These are phyloP conservation scores for Percopsis omiscomaycus DNA, from an alignment of 2,797 vertebrate genomes.

Conservation along the genomic window DNA sequence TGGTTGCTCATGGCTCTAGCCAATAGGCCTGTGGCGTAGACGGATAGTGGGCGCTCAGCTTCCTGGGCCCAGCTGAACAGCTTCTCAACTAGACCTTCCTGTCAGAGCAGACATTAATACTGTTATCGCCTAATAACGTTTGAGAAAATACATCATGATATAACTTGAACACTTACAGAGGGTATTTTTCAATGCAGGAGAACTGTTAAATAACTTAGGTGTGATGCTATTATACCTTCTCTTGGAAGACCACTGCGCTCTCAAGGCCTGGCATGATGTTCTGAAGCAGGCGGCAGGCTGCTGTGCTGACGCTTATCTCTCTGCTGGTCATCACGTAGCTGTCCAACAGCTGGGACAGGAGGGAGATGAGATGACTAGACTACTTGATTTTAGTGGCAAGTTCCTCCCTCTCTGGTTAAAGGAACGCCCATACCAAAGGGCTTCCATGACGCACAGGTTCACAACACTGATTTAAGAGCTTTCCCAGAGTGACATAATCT, in stretches of 20 bases:
- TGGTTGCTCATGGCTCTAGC: conserved; percentile 95
- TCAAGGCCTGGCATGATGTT: conserved; percentile 96
- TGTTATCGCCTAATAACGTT: background rate
- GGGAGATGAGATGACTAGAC: background rate
- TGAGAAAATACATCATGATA: no score
- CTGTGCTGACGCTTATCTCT: conserved; percentile 87
- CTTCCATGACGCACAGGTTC: no score
- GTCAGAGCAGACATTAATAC: conserved; percentile 8
- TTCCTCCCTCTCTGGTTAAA: no score
- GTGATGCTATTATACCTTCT: conserved; percentile 79
- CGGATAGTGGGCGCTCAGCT: conserved; percentile 85
- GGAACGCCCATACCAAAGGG: no score
- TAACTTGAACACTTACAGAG: no score
- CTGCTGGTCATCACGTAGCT: conserved; percentile 94
- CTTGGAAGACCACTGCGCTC: conserved; percentile 91
- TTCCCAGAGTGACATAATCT: no score
- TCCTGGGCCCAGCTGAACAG: conserved; percentile 91
- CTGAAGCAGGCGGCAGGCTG: conserved; percentile 89
- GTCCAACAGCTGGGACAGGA: conserved; percentile 83
- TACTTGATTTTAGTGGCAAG: no score
- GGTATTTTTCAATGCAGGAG: no score
- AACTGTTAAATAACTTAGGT: no score
- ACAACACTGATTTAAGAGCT: no score
- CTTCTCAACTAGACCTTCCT: conserved; percentile 95
- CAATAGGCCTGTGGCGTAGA: conserved; percentile 88